Conservation (phyloP, 2,113 vertebrate species). For the Trachemys scripta region DNA sequence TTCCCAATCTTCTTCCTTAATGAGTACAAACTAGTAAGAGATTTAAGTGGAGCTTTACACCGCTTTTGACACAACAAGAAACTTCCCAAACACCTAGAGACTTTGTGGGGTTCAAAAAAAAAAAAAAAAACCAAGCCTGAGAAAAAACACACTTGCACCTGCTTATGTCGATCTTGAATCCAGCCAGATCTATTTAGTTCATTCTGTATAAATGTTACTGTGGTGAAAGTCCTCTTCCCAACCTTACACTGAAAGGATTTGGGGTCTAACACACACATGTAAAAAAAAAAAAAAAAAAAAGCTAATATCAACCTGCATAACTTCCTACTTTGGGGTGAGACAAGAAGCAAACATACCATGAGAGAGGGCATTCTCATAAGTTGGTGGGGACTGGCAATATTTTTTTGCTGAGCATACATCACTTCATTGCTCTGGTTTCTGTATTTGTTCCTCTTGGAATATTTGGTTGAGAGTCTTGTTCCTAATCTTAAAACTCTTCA, state of each 20-base stretch:
- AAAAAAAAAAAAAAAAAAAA: too few species aligned
- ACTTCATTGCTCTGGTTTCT: not conserved
- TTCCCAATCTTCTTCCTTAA: not conserved
- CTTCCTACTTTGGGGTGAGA: slow-evolving; percentile 24
- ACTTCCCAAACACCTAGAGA: not conserved
- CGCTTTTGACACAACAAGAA: not conserved
- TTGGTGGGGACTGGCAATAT: not conserved
- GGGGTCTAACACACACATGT: too few species aligned
- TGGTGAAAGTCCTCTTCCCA: too few species aligned
- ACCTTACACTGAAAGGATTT: too few species aligned
- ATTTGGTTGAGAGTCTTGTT: not conserved
- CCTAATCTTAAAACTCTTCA: slow-evolving; percentile 1
- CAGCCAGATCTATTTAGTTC: not conserved
- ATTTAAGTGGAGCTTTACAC: not conserved
- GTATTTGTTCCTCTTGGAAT: not conserved
- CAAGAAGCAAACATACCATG: not conserved
- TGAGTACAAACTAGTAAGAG: not conserved
- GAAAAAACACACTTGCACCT: too few species aligned
- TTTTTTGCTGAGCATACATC: not conserved
- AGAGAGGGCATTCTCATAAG: not conserved
- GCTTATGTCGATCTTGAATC: too few species aligned
- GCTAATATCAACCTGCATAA: not conserved
- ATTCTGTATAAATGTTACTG: not conserved
- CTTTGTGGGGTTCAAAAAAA: not conserved
- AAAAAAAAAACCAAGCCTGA: not conserved